Evolutionary conservation across 2,113 vertebrate species (phyloP).

Genomic region (Scartelaos histophorus): DNA sequence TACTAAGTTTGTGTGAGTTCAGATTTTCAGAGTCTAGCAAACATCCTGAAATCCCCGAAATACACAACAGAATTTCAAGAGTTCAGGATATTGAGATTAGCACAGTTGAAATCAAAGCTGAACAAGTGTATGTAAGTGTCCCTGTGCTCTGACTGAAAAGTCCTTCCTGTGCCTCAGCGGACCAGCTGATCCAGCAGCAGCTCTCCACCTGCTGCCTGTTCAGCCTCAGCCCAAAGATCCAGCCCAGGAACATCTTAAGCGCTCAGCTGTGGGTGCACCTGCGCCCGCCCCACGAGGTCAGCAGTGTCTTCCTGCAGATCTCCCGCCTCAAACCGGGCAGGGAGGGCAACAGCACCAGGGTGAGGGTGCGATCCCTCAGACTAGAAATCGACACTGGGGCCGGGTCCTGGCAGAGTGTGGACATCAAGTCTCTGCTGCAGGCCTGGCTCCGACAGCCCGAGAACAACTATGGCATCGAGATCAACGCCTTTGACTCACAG

Average conservation of each 20-base stretch:
- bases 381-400: slow-evolving; percentile 87
- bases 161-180: slow-evolving; percentile 80
- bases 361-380: slow-evolving; percentile 92
- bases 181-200: slow-evolving; percentile 84
- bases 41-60: background rate
- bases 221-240: slow-evolving; percentile 95
- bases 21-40: too few relatives aligned
- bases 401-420: slow-evolving; percentile 95
- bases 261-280: slow-evolving; percentile 98
- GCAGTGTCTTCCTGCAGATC: slow-evolving; percentile 94
- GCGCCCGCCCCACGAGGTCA: slow-evolving; percentile 84
- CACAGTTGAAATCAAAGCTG: background rate
- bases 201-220: slow-evolving; percentile 94
- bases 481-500: slow-evolving; percentile 89
- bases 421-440: slow-evolving; percentile 93
- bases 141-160: background rate
- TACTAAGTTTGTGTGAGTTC: too few relatives aligned
- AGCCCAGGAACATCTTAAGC: slow-evolving; percentile 91
- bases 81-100: background rate
- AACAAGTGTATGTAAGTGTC: background rate
- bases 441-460: slow-evolving; percentile 96
- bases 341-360: slow-evolving; percentile 84
- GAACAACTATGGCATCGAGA: slow-evolving; percentile 94
- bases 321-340: slow-evolving; percentile 87
- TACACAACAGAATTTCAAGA: background rate